A percentile compares a stretch with the other conserved stretches of the same genome.
Evolutionary conservation across 2,797 vertebrate genomes (phyloP).

Genomic region (Chelonia mydas): DNA sequence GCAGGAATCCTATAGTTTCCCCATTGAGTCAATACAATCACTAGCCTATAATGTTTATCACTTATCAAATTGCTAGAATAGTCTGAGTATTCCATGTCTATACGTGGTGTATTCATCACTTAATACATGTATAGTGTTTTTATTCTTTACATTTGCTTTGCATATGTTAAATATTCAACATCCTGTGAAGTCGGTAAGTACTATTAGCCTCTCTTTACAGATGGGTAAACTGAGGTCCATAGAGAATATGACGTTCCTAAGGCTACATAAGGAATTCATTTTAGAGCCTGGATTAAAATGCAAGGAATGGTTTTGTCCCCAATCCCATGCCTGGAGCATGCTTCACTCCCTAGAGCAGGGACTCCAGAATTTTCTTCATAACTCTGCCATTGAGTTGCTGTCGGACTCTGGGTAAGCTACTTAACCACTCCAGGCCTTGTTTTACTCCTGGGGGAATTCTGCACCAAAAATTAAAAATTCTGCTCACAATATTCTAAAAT

Average conservation of each 20-base stretch:
- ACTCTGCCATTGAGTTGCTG: not conserved
- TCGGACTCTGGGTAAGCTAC: constrained; percentile 55
- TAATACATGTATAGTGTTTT: constrained; percentile 36
- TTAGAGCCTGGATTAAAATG: constrained; percentile 52
- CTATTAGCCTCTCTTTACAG: constrained; percentile 43
- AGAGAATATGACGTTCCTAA: constrained; percentile 42
- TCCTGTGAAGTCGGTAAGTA: constrained; percentile 41
- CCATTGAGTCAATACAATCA: too few species aligned
- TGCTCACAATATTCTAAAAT: too few species aligned
- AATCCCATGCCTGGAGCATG: constrained; percentile 30
- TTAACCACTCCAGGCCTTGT: not conserved
- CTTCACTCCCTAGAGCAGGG: constrained; percentile 33
- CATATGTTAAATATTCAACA: constrained; percentile 44
- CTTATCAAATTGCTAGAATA: too few species aligned
- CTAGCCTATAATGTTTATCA: too few species aligned
- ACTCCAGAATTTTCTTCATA: not conserved
- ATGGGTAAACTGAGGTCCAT: not conserved
- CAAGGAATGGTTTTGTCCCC: constrained; percentile 6
- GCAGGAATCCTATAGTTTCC: too few species aligned
- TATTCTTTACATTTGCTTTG: constrained; percentile 28
- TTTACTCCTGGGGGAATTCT: too few species aligned
- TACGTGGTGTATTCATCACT: constrained; percentile 12
- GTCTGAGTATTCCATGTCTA: too few species aligned
- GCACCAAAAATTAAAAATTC: too few species aligned
- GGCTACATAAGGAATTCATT: constrained; percentile 30